Evolutionary conservation across 2,797 vertebrate species (phyloP).

Genomic region (Chlorospingus flavigularis): DNA sequence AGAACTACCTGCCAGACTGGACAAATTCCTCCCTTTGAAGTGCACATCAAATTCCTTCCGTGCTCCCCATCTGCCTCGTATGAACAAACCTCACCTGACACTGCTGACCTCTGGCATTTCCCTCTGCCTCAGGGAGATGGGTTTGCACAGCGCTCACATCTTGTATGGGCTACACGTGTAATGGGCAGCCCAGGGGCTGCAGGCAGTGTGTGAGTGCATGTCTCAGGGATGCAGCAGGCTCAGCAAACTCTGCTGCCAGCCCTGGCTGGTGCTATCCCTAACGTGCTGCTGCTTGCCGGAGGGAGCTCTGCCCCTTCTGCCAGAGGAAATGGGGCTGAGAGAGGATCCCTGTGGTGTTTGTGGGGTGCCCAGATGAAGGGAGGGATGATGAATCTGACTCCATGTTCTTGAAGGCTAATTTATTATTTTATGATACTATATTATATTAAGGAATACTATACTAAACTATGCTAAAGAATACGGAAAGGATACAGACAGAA

Average conservation of each 20-base stretch:
- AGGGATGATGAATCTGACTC: background rate
- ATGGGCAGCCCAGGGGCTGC: background rate
- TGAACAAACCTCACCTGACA: background rate
- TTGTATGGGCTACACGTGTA: background rate
- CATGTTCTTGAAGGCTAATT: no score
- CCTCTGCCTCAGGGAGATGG: background rate
- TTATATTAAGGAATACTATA: no score
- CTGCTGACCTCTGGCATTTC: background rate
- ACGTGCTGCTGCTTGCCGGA: background rate
- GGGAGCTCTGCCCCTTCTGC: accelerated
- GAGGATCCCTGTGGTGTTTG: accelerated
- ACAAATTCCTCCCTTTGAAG: background rate
- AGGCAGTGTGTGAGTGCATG: background rate
- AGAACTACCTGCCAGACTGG: background rate
- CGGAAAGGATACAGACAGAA: no score
- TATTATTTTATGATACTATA: no score
- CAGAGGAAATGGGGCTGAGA: accelerated
- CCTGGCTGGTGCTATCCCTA: accelerated
- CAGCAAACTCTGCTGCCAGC: background rate
- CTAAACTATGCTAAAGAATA: no score
- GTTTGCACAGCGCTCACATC: background rate
- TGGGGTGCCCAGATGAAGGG: background rate
- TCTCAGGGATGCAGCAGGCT: background rate
- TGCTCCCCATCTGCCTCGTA: background rate
- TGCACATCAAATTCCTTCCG: background rate